Evolutionary conservation across 2,797 vertebrate species (phyloP), one percentile per base, ranked within the genome.

Genomic region (Phoxinus dragarum): DNA sequence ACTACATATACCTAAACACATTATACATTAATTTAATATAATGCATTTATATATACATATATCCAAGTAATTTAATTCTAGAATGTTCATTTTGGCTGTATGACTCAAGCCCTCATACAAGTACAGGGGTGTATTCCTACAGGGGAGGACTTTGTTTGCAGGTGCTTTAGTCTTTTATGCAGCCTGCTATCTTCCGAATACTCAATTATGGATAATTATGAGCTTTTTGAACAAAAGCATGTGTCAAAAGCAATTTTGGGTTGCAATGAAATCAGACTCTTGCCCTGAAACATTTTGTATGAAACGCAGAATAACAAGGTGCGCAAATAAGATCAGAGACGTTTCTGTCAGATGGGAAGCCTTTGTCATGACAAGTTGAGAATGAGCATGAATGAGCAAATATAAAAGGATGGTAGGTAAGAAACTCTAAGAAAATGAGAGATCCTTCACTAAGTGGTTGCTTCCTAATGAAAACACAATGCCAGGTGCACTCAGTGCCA

Each of bases 401-500:
- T 61, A 54, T 42, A n/a, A 56, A 74, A 4, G 6, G 27, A 59
- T 17, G 38, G 5, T 7, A 75, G 31, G 23, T 74, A 54, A 23
- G 71, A 59, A 76, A 16, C 8, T 17, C 14, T 36, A 11, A 61
- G 14, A 42, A 42, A 79, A 59, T 10, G 1, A 77, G n/a, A 80
- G 68, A 77, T 44, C 5, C 52, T 56, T 81, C 14, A 74, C 59
- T 36, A 61, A 73, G 47, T 52, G 59, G n/a, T 34, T 49, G 59
- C 34, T 61, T 76, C 38, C 34, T 44, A 81, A 80, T 59, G 80
- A 78, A 86, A 81, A 61, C 42, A 75, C 66, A 75, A 84, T 64
- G 71, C 54, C 85, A 86, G 73, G 72, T 81, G 54, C 47, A 69
- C 61, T 84, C 38, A 76, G 84, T 67, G 23, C 73, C 78, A 68